Percentiles rank a stretch among this genome's conserved stretches.
Evolutionary conservation across 1,140 invertebrate species (phyloP).

Genomic region (Lordiphosa stackelbergi): DNA sequence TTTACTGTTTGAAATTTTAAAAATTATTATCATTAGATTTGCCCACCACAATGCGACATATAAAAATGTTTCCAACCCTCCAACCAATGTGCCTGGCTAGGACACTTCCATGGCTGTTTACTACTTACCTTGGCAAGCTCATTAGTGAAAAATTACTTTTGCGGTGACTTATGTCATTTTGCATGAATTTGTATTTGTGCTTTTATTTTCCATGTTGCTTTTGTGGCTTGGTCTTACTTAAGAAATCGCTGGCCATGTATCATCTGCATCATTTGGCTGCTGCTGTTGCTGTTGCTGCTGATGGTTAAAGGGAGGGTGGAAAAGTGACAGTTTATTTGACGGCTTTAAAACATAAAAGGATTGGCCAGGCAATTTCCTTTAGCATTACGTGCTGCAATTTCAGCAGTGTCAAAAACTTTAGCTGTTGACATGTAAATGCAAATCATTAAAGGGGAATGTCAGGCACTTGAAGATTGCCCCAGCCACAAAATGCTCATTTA

Average conservation of each 20-base stretch:
- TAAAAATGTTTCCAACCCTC: background rate
- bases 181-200: slow-evolving; percentile 71
- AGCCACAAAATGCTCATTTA: slow-evolving; percentile 36
- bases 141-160: slow-evolving; percentile 75
- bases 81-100: slow-evolving; percentile 18
- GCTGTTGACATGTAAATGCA: slow-evolving; percentile 23
- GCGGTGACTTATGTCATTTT: slow-evolving; percentile 73
- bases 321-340: slow-evolving; percentile 22
- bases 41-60: too few relatives aligned
- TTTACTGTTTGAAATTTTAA: too few relatives aligned
- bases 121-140: slow-evolving; percentile 49
- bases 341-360: slow-evolving; percentile 24
- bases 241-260: slow-evolving; percentile 60
- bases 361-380: slow-evolving; percentile 53
- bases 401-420: slow-evolving; percentile 46
- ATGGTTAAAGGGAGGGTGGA: background rate
- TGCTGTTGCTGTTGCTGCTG: slow-evolving; percentile 5
- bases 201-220: slow-evolving; percentile 46
- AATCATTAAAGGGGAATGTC: slow-evolving; percentile 52
- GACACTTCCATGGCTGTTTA: slow-evolving; percentile 1
- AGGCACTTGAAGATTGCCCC: slow-evolving; percentile 24
- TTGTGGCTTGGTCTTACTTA: slow-evolving; percentile 27
- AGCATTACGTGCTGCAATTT: slow-evolving; percentile 66
- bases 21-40: background rate
- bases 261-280: slow-evolving; percentile 46